These are phyloP conservation scores for Corvus moneduloides DNA, from an alignment of 2,113 vertebrate genomes.

Conservation along the genomic window DNA sequence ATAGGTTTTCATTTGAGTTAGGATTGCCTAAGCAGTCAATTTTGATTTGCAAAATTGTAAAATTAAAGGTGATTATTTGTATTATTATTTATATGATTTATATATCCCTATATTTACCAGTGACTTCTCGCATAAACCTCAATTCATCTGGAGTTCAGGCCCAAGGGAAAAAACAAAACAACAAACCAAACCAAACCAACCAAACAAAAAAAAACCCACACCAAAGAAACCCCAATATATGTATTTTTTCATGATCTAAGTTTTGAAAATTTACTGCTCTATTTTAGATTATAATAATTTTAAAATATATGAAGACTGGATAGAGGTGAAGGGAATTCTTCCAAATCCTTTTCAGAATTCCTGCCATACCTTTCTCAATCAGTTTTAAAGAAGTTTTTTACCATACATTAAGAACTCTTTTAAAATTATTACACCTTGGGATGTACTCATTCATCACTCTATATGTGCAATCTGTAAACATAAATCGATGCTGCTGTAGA, in stretches of 20 bases:
- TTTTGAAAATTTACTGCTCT: not conserved
- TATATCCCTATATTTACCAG: not conserved
- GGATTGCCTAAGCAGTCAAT: not conserved
- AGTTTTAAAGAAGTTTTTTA: not conserved
- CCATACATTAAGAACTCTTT: not conserved
- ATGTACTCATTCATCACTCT: not conserved
- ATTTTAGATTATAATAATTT: not conserved
- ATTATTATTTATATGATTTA: not conserved
- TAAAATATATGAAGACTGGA: not conserved
- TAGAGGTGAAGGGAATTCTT: not conserved
- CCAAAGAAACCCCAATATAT: accelerated
- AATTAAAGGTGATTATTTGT: not conserved
- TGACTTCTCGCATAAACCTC: not conserved
- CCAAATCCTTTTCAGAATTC: not conserved
- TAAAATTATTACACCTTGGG: not conserved
- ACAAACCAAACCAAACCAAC: not conserved
- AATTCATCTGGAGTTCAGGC: not conserved
- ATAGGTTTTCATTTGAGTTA: not conserved
- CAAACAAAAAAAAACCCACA: accelerated
- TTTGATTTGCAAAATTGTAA: not conserved
- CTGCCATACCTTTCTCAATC: not conserved
- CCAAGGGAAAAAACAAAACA: not conserved
- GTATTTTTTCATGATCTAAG: not conserved
- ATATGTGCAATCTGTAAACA: not conserved
- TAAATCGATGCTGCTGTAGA: not conserved